Evolutionary conservation across 2,113 vertebrate genomes (phyloP).

Genomic region (Isichthys henryi): DNA sequence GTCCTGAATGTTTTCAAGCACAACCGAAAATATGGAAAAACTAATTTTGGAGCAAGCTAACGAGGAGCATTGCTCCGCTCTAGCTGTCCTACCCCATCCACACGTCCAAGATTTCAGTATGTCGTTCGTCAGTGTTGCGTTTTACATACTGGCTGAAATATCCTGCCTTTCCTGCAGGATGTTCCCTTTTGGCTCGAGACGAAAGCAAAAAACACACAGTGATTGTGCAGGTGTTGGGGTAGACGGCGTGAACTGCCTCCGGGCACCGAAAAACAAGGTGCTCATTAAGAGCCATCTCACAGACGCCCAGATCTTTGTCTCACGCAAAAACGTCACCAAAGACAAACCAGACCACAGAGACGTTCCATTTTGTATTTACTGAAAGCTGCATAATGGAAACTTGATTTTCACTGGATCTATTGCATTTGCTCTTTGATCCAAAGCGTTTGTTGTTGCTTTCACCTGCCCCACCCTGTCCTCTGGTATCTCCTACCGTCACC

Average conservation of each 20-base stretch:
- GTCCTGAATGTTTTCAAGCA: background rate
- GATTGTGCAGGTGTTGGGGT: background rate
- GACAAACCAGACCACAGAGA: background rate
- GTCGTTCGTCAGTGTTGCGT: background rate
- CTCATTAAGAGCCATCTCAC: background rate
- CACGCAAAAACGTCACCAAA: background rate
- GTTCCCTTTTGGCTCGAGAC: background rate
- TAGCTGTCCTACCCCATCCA: background rate
- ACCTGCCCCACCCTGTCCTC: slow-evolving; percentile 1
- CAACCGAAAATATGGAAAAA: background rate
- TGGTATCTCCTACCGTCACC: too few relatives aligned
- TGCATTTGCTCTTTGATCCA: background rate
- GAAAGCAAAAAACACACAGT: background rate
- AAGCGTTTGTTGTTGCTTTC: background rate
- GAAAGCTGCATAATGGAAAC: too few relatives aligned
- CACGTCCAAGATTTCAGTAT: too few relatives aligned
- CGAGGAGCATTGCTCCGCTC: background rate
- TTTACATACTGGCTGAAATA: background rate
- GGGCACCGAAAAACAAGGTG: background rate
- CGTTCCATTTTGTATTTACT: background rate
- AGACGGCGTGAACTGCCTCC: background rate
- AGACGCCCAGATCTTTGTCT: background rate
- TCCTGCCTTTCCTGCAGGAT: background rate
- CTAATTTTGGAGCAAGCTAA: background rate
- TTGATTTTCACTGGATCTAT: background rate